Conservation (phyloP, 2,888 invertebrate genomes). For the Lacanobia oleracea region DNA sequence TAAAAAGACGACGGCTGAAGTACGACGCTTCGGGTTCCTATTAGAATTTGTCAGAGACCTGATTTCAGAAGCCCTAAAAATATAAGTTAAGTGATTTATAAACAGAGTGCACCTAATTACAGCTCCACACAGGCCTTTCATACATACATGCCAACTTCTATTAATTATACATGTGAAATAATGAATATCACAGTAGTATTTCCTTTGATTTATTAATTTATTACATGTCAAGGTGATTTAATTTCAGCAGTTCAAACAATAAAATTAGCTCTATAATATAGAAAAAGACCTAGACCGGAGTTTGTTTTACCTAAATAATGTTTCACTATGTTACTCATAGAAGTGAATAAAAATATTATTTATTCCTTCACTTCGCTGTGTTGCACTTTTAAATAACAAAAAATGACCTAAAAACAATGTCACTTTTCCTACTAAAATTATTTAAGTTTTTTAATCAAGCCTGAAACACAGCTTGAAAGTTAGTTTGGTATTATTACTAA, state of each 20-base stretch:
- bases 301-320: conserved; percentile 78
- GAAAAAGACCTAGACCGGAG: conserved; percentile 81
- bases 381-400: conserved; percentile 41
- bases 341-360: conserved; percentile 64
- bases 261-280: conserved; percentile 73
- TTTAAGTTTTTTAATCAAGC: conserved; percentile 77
- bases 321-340: conserved; percentile 71
- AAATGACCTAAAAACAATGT: conserved; percentile 48
- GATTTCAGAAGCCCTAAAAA: conserved; percentile 66
- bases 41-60: conserved; percentile 57
- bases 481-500: conserved; percentile 76
- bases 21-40: conserved; percentile 38
- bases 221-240: conserved; percentile 65
- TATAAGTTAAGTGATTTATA: conserved; percentile 72
- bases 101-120: conserved; percentile 74
- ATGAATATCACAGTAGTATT: conserved; percentile 88
- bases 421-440: conserved; percentile 69
- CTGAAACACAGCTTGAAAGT: conserved; percentile 77
- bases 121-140: conserved; percentile 79
- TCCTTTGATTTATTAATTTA: conserved; percentile 78
- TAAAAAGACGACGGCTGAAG: conserved; percentile 37
- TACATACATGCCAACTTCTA: conserved; percentile 60
- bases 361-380: conserved; percentile 63
- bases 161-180: conserved; percentile 75
- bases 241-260: conserved; percentile 67